Evolutionary conservation across 2,113 vertebrate species (phyloP).

Genomic region (Lontra canadensis): DNA sequence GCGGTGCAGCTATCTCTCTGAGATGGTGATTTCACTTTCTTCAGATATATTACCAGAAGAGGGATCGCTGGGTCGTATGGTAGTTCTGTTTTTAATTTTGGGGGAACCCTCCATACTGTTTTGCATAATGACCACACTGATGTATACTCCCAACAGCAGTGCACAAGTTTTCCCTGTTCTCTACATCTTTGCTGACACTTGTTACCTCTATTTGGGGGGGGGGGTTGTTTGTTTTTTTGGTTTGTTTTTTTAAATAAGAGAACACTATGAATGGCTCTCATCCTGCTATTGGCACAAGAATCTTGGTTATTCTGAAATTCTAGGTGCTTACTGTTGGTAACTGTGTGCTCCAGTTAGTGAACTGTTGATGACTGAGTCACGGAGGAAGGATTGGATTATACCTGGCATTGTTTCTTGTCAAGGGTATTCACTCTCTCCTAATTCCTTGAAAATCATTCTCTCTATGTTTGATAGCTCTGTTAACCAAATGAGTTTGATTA

Average conservation of each 20-base stretch:
- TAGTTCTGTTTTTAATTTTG: not conserved
- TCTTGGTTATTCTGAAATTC: not conserved
- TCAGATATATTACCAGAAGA: not conserved
- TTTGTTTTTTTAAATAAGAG: not conserved
- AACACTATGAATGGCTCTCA: not conserved
- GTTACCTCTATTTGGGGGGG: too few relatives aligned
- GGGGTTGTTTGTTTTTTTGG: too few relatives aligned
- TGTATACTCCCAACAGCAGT: not conserved
- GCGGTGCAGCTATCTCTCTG: not conserved
- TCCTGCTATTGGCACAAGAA: not conserved
- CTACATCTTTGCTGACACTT: not conserved
- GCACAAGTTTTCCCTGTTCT: not conserved
- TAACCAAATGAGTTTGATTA: constrained; percentile 56
- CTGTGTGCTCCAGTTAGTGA: not conserved
- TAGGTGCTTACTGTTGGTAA: not conserved
- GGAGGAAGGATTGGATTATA: not conserved
- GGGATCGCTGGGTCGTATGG: not conserved
- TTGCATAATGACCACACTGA: not conserved
- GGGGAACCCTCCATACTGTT: not conserved
- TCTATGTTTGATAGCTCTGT: not conserved
- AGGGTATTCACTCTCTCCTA: not conserved
- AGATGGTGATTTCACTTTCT: not conserved
- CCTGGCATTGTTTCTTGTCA: not conserved
- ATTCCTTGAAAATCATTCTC: constrained; percentile 1
- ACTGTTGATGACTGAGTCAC: not conserved